These are phyloP conservation scores for Hydriomena furcata DNA, from an alignment of 2,888 invertebrate species.

Conservation along the genomic window DNA sequence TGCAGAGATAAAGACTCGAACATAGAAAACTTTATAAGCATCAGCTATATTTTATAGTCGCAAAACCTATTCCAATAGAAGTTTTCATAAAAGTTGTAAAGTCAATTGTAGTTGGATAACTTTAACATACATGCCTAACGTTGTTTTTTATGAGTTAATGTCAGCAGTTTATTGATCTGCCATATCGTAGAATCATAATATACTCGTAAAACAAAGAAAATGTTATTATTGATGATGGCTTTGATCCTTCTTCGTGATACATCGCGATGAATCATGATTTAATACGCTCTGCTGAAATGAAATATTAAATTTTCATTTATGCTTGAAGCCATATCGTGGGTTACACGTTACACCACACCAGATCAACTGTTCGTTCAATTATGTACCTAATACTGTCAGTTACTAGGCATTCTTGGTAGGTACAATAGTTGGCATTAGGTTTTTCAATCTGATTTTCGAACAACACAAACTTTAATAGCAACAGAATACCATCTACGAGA, in stretches of 20 bases:
- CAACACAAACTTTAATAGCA: too few relatives aligned
- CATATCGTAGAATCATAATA: not conserved
- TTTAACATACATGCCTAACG: constrained; percentile 34
- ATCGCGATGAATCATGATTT: constrained; percentile 1
- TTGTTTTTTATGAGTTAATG: constrained; percentile 34
- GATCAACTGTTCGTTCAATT: too few relatives aligned
- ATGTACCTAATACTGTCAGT: too few relatives aligned
- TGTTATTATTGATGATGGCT: constrained; percentile 1
- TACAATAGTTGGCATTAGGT: too few relatives aligned
- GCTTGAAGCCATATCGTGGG: not conserved
- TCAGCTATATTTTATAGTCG: constrained; percentile 36
- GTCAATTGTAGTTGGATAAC: constrained; percentile 38
- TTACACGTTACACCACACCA: too few relatives aligned
- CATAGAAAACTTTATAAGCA: constrained; percentile 30
- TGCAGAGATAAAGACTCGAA: constrained; percentile 27
- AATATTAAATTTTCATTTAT: not conserved
- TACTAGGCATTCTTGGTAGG: too few relatives aligned
- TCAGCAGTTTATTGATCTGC: constrained; percentile 26
- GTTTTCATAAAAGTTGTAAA: constrained; percentile 39
- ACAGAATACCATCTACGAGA: too few relatives aligned
- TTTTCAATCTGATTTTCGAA: too few relatives aligned
- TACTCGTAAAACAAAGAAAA: constrained; percentile 2
- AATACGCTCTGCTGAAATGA: constrained; percentile 3
- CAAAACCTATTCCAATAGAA: constrained; percentile 30
- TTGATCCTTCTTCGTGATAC: constrained; percentile 4